Base-by-base conservation (phyloP, 2,888 invertebrate species). In the Matsumyia berberina region DNA sequence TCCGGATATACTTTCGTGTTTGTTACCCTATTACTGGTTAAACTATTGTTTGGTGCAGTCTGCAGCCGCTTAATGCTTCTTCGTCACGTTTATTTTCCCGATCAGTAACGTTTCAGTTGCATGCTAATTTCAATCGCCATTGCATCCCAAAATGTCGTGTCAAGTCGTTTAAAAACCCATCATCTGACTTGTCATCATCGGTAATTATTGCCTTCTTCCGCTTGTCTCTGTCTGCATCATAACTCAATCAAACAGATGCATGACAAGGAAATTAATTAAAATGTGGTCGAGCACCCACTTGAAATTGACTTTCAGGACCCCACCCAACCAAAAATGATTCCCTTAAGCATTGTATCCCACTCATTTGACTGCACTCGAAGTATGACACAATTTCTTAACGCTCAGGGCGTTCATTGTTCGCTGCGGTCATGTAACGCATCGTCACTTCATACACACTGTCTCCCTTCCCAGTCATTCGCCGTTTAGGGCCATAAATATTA, bases 331-430 rank as follows among this genome's bases (percentile, higher is more conserved):
- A 8, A 44, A 44, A 17, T 17, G 2, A 44, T 44, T 17, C 44
- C 44, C 17, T 17, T 17, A 44, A 17, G 15, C 5, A 9, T 15
- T 8, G 19, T 46, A 46, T 9, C 12, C 44, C 11, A 15, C 8
- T 11, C 39, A 24, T 8, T 6, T 57, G n/a, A n/a, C 29, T 58
- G 24, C 24, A 58, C 46, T 46, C 46, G 8, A 24, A 24, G n/a
- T 49, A 29, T 62, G 60, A 62, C 60, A 62, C 17, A 31, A 62
- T n/a, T 62, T 31, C 15, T n/a, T n/a, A n/a, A n/a, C n/a, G n/a
- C n/a, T 24, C 37, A 19, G 12, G 42, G 44, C 12, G 6, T 31
- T 9, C 15, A 31, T 44, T 33, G 17, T 44, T 15, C 44, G n/a
- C 17, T 0, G 11, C 31, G 42, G 39, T 9, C 42, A 31, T 44